Evolutionary conservation across 1,140 invertebrate species (phyloP), one percentile per base, ranked within the genome.

Genomic region (Nephila pilipes): DNA sequence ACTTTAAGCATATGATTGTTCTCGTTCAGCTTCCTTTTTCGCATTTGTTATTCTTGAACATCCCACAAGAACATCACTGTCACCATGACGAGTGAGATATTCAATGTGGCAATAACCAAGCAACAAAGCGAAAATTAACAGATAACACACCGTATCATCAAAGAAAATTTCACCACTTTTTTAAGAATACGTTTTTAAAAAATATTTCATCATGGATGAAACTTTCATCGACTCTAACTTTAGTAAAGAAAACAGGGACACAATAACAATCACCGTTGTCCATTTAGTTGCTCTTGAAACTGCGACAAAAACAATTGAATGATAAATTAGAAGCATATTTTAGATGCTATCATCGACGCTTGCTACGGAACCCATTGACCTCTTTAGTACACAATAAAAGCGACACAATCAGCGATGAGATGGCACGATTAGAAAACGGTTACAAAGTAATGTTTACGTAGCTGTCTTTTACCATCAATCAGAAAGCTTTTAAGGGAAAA

Each of bases 371-470:
- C 29, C 6, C 16, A 16, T 32, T 75, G 69, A 75, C 69, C 69
- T 75, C 69, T 75, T 75, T 75, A 20, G 69, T 36, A 36, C 69
- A 75, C 69, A 75, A 75, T 75, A 75, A 75, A 75, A 12, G 69
- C 69, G 69, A 75, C 69, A 75, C 32, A 75, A 75, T 36, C 14
- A 32, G 69, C 32, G 69, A 75, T 75, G 69, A 75, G 32, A 32
- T 32, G 14, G 29, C 16, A 36, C 14, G 69, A 75, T 75, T 75
- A 75, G 69, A 75, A n/a, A 75, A 32, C 69, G 69, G 69, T 75
- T 75, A 75, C 69, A 4, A 75, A 36, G 32, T 75, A 36, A 18
- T 75, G 69, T 75, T 75, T 75, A 75, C 69, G 29, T 29, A 75
- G 69, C 69, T 75, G 69, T 32, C 25, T 32, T 36, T 75, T 75